A percentile compares a stretch with the other conserved stretches of the same genome.
Evolutionary conservation across 2,113 vertebrate species (phyloP).

Genomic region (Hippocampus abdominalis): DNA sequence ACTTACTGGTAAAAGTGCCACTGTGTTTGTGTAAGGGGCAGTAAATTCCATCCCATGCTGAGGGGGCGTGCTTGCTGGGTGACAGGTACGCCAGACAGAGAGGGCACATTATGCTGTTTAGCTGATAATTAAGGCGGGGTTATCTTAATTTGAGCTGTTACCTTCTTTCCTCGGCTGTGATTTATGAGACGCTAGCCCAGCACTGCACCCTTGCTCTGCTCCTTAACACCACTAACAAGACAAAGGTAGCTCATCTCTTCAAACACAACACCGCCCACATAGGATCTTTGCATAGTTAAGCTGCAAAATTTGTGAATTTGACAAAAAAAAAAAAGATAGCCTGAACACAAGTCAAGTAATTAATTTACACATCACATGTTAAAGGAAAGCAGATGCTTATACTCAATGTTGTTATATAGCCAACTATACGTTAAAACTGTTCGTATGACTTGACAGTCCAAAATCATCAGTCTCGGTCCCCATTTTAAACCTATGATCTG

Average conservation of each 20-base stretch:
- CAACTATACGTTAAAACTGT: no score
- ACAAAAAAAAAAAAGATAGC: neutral
- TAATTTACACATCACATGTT: conserved; percentile 26
- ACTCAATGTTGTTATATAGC: no score
- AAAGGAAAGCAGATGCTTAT: neutral
- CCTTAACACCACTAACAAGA: conserved; percentile 61
- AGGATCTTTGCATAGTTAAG: neutral
- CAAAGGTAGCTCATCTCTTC: conserved; percentile 48
- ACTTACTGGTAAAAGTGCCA: conserved; percentile 30
- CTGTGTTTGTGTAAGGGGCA: conserved; percentile 48
- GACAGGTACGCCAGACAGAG: conserved; percentile 59
- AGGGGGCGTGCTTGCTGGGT: conserved; percentile 56
- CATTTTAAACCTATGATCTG: no score
- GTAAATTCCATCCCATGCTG: conserved; percentile 60
- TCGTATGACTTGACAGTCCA: no score
- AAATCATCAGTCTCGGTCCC: no score
- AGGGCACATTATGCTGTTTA: conserved; percentile 70
- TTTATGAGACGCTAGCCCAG: conserved; percentile 69
- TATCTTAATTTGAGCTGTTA: conserved; percentile 83
- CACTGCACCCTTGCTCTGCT: conserved; percentile 54
- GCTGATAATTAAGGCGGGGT: conserved; percentile 76
- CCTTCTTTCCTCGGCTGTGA: conserved; percentile 78
- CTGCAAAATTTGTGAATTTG: neutral
- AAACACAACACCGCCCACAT: conserved; percentile 54
- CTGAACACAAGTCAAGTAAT: conserved; percentile 28